Evolutionary conservation across 1,140 invertebrate species (phyloP).

Genomic region (Aphelenchoides besseyi): DNA sequence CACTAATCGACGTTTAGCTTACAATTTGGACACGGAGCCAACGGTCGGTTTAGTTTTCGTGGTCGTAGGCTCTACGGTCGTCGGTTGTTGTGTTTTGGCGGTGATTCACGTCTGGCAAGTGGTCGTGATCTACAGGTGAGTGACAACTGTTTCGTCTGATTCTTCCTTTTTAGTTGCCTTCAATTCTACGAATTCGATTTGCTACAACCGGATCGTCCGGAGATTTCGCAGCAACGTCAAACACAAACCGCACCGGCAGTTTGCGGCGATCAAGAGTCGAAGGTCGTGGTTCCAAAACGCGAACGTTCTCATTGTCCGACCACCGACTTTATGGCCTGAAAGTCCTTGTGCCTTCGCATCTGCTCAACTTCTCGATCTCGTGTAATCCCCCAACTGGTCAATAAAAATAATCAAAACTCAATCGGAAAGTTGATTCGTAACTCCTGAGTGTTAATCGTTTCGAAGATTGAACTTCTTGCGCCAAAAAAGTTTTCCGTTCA

Average conservation of each 20-base stretch:
- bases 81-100: conserved; percentile 42
- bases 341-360: too few species aligned
- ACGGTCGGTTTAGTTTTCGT: conserved; percentile 26
- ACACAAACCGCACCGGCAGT: conserved; percentile 2
- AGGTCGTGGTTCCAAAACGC: background rate
- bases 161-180: too few species aligned
- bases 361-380: too few species aligned
- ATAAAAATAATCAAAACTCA: too few species aligned
- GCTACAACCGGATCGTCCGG: conserved; percentile 4
- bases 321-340: background rate
- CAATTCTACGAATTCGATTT: conserved; percentile 41
- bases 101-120: conserved; percentile 48
- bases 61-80: conserved; percentile 37
- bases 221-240: background rate
- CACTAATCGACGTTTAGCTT: conserved; percentile 19
- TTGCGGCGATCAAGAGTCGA: too few species aligned
- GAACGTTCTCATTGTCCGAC: background rate
- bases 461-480: too few species aligned
- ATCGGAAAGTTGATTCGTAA: too few species aligned
- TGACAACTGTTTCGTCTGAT: too few species aligned
- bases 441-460: too few species aligned
- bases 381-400: too few species aligned
- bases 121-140: conserved; percentile 49
- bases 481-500: too few species aligned
- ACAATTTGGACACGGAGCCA: conserved; percentile 27